Evolutionary conservation across 2,888 invertebrate genomes (phyloP).

Genomic region (Cheilosia pagana): DNA sequence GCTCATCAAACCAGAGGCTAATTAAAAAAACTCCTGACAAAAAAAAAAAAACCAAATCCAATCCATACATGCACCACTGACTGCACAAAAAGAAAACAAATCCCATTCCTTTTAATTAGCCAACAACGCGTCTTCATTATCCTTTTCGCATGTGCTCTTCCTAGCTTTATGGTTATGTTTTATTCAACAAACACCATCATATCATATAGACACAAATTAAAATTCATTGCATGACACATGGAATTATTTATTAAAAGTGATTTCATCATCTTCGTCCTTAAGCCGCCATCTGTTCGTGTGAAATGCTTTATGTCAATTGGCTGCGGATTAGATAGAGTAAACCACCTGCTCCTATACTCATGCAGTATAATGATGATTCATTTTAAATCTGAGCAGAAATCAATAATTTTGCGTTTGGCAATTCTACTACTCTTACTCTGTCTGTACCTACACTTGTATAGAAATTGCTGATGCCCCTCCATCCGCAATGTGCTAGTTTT

Average conservation of each 20-base stretch:
- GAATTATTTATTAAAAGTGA: slow-evolving; percentile 53
- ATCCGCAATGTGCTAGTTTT: slow-evolving; percentile 13
- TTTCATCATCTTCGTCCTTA: slow-evolving; percentile 38
- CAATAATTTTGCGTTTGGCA: slow-evolving; percentile 60
- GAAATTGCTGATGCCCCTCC: neutral
- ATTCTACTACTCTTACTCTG: slow-evolving; percentile 11
- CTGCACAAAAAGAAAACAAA: slow-evolving; percentile 38
- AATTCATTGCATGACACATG: slow-evolving; percentile 46
- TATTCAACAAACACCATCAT: slow-evolving; percentile 12
- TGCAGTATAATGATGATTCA: slow-evolving; percentile 42
- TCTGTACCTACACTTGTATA: neutral
- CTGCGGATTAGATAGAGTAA: neutral
- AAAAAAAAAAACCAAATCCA: neutral
- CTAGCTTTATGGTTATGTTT: slow-evolving; percentile 9
- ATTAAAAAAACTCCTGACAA: neutral
- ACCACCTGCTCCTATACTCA: neutral
- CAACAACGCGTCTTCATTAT: slow-evolving; percentile 75
- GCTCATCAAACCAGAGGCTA: slow-evolving; percentile 7
- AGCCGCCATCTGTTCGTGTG: slow-evolving; percentile 27
- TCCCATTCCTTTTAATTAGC: slow-evolving; percentile 51
- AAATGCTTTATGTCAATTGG: slow-evolving; percentile 39
- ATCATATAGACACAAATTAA: slow-evolving; percentile 1
- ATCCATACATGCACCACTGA: slow-evolving; percentile 76
- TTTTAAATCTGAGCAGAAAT: slow-evolving; percentile 57
- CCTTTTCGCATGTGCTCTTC: slow-evolving; percentile 35